Percentiles rank a stretch among this genome's conserved stretches.
phyloP scores from a whole-genome alignment of 2,797 vertebrate genomes.

The Allochrocebus solatus region DNA sequence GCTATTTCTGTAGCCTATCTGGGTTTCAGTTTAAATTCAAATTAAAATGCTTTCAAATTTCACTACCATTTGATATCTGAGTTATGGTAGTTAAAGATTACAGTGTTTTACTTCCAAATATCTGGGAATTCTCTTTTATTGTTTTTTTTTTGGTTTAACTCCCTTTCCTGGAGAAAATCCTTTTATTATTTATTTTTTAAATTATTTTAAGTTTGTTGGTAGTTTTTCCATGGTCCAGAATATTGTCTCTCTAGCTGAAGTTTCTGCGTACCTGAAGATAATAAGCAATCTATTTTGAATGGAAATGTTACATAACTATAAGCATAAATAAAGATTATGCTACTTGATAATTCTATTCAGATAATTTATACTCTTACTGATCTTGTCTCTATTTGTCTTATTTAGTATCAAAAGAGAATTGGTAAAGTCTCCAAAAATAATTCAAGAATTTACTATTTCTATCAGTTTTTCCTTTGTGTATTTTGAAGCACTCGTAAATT shows the following conservation, averaged over 20 bases:
- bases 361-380: neutral
- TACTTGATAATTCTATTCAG: neutral
- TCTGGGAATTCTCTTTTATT: neutral
- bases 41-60: slow-evolving; percentile 8
- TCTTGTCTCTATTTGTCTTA: neutral
- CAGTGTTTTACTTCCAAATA: neutral
- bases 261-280: neutral
- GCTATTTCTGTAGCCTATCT: neutral
- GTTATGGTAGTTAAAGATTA: neutral
- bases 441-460: neutral
- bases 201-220: neutral
- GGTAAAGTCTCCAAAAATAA: neutral
- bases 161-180: neutral
- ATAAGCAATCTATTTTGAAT: neutral
- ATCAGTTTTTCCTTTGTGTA: neutral
- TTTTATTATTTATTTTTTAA: neutral
- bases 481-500: neutral
- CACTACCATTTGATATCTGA: neutral
- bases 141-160: neutral
- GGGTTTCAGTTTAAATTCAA: neutral
- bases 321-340: neutral
- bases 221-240: neutral
- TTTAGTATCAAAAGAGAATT: neutral
- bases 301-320: neutral
- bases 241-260: neutral